Base-by-base conservation (phyloP, 2,797 vertebrate genomes). In the Geotria australis region DNA sequence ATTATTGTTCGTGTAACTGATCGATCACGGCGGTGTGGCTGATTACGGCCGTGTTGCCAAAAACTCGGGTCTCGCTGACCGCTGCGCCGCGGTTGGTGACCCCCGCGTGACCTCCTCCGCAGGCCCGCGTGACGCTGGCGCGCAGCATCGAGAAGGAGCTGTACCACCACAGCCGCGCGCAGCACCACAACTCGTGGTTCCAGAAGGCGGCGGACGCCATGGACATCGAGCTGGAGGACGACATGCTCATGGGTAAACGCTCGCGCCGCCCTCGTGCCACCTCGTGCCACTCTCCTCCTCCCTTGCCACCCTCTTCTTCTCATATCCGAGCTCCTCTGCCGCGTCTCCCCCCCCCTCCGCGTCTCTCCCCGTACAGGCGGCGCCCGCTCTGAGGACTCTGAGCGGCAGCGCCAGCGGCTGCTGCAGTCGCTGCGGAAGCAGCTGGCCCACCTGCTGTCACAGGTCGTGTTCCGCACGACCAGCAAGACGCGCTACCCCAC, bases 141-240 rank as follows among this genome's bases (percentile, higher is more conserved):
- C 69, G 76, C 55, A 74, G 74, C 65, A 83, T 98, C 11, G 91
- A 98, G 67, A 96, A 93, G 66, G 71, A 79, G 1, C 86, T 94
- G 64, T 94, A 75, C 64, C 77, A 79, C 67, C 83, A 89, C 66
- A 75, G 76, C 69, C 77, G 71, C 45, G 73, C 78, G 62, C 81
- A 84, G 63, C 80, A 89, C 2, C 83, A 95, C 60, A 79, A 95
- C 64, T 88, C 88, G 10, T 98, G 91, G 86, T 72, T 95, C 15
- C 78, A 68, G 63, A 74, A 88, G 68, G 83, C 84, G 2, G 83
- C 89, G 1, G 79, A 84, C 14, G 89, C 81, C 48, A 72, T 98
- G 9, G 91, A 95, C 56, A 61, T 94, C 8, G 84, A 93, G 53
- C 70, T 93, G 61, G 86, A 96, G 47, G 88, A 94, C 5, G 75